Evolutionary conservation across 2,797 vertebrate genomes (phyloP), one percentile per base, ranked within the genome.

Genomic region (Threskiornis aethiopicus): DNA sequence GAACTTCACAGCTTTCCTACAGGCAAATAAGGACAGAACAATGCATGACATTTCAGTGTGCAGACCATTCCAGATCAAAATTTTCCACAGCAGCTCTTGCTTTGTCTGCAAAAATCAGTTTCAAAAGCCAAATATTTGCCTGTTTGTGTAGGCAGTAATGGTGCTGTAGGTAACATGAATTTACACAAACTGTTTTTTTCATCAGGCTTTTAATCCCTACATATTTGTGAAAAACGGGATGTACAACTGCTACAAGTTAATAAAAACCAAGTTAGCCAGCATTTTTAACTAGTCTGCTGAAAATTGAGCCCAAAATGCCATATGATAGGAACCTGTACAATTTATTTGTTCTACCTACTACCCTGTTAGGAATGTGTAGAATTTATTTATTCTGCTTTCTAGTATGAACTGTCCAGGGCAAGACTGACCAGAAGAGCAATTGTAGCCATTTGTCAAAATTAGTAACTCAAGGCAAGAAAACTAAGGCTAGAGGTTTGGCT

Each of bases 191-290:
- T 62, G 20, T 39, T 41, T 84, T 67, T 58, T 51, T 59, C 41
- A 61, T 13, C 28, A 73, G 19, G 26, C 24, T 84, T 81, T 58
- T 46, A 58, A 51, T 67, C 55, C 33, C 39, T 37, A 71, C 3
- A 1, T 31, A 28, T 66, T 51, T 28, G 11, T 2, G 6, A 24
- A 66, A 65, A 84, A 5, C 0, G 2, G 22, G 8, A 55, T 2
- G 5, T 39, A 25, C 1, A 46, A 66, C 42, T 66, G 22, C 28
- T 73, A 31, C 8, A 39, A 28, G 10, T 52, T 31, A 61, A 57
- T 20, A 70, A 57, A 93, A 67, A 42, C 0, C 5, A 73, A 11
- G 12, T 35, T 28, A 69, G 24, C 10, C 13, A 29, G 3, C 41
- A 52, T 75, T 76, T 91, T 78, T 15, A 89, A 73, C 15, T 24